A percentile compares a stretch with the other conserved stretches of the same genome.
These are phyloP conservation scores for Alloplasta piceator DNA, from an alignment of 2,888 invertebrate genomes.

Conservation along the genomic window DNA sequence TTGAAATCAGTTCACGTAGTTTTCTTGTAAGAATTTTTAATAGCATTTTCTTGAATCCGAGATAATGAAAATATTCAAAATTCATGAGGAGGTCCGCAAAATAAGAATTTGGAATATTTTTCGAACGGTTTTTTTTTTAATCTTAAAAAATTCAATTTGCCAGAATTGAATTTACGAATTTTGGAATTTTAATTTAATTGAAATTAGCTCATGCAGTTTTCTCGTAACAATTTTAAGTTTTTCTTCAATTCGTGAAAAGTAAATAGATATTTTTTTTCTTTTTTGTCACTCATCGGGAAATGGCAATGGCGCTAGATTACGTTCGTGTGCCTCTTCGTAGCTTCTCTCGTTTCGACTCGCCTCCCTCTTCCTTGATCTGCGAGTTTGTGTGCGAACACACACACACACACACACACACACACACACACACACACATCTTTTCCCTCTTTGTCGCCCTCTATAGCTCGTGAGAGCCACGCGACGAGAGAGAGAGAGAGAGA, in stretches of 20 bases:
- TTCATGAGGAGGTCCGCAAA: no score
- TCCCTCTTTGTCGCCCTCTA: conserved; percentile 31
- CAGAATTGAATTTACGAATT: no score
- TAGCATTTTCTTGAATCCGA: no score
- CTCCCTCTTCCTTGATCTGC: conserved; percentile 23
- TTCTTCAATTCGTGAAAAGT: neutral
- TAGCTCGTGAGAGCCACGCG: conserved; percentile 55
- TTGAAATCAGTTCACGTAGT: no score
- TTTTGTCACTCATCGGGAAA: conserved; percentile 20
- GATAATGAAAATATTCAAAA: no score
- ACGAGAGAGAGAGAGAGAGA: conserved; percentile 56
- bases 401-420: conserved; percentile 18
- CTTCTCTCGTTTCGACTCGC: conserved; percentile 42
- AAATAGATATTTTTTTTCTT: conserved; percentile 1
- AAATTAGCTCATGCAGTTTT: no score
- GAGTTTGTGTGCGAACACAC: conserved; percentile 9
- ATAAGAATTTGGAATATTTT: no score
- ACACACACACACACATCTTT: conserved; percentile 15
- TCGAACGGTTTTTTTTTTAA: no score
- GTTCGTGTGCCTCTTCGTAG: conserved; percentile 49
- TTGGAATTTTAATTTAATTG: no score
- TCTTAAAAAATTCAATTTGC: no score
- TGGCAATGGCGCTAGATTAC: conserved; percentile 61
- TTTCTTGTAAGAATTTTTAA: no score
- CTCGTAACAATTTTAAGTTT: no score